Conservation (phyloP, 37 sponge, comb jelly and placozoan species). For the Hormiphora californensis region DNA sequence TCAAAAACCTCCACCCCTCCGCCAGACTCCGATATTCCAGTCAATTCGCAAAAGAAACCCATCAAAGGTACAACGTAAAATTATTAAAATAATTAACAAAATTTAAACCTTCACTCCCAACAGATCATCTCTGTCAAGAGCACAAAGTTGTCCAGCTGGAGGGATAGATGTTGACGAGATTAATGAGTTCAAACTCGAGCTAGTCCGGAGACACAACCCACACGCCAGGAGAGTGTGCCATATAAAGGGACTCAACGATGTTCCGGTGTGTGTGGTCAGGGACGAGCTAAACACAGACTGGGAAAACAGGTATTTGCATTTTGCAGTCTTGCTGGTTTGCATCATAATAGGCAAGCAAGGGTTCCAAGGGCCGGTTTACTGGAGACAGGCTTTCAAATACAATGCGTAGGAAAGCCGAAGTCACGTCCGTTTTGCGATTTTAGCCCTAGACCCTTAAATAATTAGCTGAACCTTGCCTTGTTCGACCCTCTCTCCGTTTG, state of each 20-base stretch:
- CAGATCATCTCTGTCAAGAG: too few relatives aligned
- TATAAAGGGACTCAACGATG: conserved; percentile 54
- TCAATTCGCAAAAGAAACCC: conserved; percentile 32
- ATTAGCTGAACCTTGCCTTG: too few relatives aligned
- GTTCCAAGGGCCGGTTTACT: too few relatives aligned
- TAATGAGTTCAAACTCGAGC: conserved; percentile 24
- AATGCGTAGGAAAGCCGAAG: too few relatives aligned
- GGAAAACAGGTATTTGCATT: conserved; percentile 26
- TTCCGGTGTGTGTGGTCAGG: conserved; percentile 45
- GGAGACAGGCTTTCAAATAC: too few relatives aligned
- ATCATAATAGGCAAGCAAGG: too few relatives aligned
- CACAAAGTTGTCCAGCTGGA: background rate
- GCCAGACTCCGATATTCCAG: conserved; percentile 28
- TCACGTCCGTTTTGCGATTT: too few relatives aligned
- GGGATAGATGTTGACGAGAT: conserved; percentile 18
- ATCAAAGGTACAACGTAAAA: background rate
- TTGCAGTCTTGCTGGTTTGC: too few relatives aligned
- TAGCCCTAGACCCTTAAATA: too few relatives aligned
- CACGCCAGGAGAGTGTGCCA: conserved; percentile 36
- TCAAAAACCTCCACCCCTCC: background rate
- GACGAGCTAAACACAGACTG: conserved; percentile 38
- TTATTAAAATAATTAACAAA: too few relatives aligned
- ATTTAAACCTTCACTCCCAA: too few relatives aligned
- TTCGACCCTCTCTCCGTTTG: too few relatives aligned
- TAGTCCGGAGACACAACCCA: conserved; percentile 47